phyloP scores from a whole-genome alignment of 2,113 vertebrate genomes.

The Boleophthalmus pectinirostris region DNA sequence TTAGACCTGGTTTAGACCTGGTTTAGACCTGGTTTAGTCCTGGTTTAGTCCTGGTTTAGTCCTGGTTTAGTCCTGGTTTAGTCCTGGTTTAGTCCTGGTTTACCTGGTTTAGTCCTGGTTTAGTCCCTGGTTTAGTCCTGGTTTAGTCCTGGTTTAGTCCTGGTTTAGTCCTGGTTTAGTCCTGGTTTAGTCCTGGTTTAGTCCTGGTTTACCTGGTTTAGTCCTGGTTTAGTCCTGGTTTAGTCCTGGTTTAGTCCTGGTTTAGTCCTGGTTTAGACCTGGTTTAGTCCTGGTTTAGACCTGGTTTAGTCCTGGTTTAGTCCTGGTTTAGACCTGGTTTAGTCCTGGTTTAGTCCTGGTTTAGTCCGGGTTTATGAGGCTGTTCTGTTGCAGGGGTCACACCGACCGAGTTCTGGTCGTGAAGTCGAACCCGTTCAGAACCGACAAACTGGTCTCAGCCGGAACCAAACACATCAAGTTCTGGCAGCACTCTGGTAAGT shows the following conservation, averaged over 20 bases:
- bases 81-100: neutral
- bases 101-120: neutral
- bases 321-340: no score
- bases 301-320: neutral
- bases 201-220: neutral
- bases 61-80: neutral
- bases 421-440: constrained; percentile 91
- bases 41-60: no score
- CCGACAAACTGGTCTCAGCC: constrained; percentile 92
- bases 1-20: neutral
- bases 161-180: neutral
- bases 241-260: neutral
- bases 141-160: neutral
- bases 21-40: neutral
- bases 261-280: neutral
- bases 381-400: constrained; percentile 83
- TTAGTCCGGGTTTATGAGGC: neutral
- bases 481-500: constrained; percentile 93
- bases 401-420: constrained; percentile 97
- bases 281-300: neutral
- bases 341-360: neutral
- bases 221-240: neutral
- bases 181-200: neutral
- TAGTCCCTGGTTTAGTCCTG: neutral
- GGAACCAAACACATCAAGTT: constrained; percentile 98